Evolutionary conservation across 2,797 vertebrate genomes (phyloP), one percentile per base, ranked within the genome.

Genomic region (Rhinella marina): DNA sequence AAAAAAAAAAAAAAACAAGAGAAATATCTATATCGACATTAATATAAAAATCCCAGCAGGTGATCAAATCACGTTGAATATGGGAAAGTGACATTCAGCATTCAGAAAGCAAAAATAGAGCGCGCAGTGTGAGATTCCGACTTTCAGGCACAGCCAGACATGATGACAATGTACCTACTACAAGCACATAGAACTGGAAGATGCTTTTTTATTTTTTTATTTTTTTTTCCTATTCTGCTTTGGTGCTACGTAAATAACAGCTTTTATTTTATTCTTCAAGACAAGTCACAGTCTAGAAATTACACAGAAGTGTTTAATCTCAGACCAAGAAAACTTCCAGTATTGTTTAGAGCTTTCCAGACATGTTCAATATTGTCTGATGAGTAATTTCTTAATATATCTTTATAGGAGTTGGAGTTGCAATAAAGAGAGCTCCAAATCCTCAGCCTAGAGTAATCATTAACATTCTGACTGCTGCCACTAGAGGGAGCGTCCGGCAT

Each of bases 71-170:
- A 77, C 72, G 41, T 86, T 86, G 75, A 86, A 59, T 86, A 78
- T 86, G 72, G 72, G 59, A 73, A 86, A 86, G 84, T 86, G 84
- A 86, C 84, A 78, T 86, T 79, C 85, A 59, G 77, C 56, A 81
- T 41, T 80, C 21, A 59, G 64, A 78, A 78, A 86, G 84, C 73
- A 86, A 78, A 86, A 86, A 62, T 64, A 77, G 57, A 62, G 54
- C 23, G 13, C 73, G n/a, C 72, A 27, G 57, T 64, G 14, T 61
- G 72, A 85, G 50, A 54, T 66, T 19, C 14, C 57, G 52, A 81
- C 56, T 81, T 57, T 61, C 8, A 11, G 23, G 66, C 85, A 59
- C 84, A 86, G 84, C 68, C 48, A 86, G 73, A 73, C 16, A 59
- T 12, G 8, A 50, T 77, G 70, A 77, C 72, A 85, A 70, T 80